Percentiles rank a stretch among this genome's conserved stretches.
phyloP scores from a whole-genome alignment of 1,140 invertebrate species.

The Paracyclopina nana region DNA sequence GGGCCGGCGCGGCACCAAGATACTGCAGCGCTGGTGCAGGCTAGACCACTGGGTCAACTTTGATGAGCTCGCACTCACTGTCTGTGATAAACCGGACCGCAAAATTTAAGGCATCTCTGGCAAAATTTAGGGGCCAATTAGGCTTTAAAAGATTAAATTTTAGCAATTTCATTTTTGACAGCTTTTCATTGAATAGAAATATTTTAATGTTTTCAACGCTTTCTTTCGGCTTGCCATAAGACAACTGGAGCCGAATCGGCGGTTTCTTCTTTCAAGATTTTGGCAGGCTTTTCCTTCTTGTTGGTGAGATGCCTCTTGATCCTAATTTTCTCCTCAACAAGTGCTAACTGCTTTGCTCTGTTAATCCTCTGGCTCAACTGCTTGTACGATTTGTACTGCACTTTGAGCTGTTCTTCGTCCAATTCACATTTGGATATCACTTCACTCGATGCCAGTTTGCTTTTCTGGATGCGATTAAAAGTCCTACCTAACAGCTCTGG shows the following conservation, averaged over 20 bases:
- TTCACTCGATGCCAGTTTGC: slow-evolving; percentile 33
- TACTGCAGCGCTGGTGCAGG: too few species aligned
- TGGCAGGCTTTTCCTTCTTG: slow-evolving; percentile 14
- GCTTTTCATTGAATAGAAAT: too few species aligned
- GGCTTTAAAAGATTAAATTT: too few species aligned
- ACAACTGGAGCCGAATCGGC: slow-evolving; percentile 16
- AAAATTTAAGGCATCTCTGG: too few species aligned
- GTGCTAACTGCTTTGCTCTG: slow-evolving; percentile 52
- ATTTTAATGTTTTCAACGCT: slow-evolving; percentile 9
- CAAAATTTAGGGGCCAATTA: too few species aligned
- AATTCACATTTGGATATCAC: not conserved
- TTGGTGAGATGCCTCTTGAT: slow-evolving; percentile 32
- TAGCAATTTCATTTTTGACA: too few species aligned
- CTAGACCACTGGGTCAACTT: too few species aligned
- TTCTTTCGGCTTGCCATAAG: slow-evolving; percentile 15
- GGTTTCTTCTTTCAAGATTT: slow-evolving; percentile 6
- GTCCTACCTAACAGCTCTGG: slow-evolving; percentile 41
- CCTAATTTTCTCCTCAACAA: slow-evolving; percentile 66
- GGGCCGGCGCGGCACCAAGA: too few species aligned
- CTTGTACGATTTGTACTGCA: slow-evolving; percentile 32
- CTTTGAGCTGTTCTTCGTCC: not conserved
- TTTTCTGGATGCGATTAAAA: slow-evolving; percentile 43
- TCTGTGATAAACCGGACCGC: too few species aligned
- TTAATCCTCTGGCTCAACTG: slow-evolving; percentile 59
- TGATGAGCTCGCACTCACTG: too few species aligned